phyloP scores from a whole-genome alignment of 1,140 invertebrate species.

The Heterodera carotae region DNA sequence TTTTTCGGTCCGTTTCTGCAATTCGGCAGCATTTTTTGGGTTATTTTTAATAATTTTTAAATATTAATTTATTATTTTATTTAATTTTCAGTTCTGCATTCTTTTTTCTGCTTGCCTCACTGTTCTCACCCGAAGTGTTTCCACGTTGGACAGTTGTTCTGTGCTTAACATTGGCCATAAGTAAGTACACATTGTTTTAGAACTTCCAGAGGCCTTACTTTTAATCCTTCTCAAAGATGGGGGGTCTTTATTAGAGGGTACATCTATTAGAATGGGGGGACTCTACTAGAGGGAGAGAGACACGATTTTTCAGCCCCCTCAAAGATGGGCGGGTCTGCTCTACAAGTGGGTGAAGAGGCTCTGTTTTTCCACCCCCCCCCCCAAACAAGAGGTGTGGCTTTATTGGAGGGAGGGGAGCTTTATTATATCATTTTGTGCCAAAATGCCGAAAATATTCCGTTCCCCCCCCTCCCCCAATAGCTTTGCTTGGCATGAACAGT shows the following conservation, averaged over 20 bases:
- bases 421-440: too few species aligned
- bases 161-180: constrained; percentile 13
- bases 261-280: too few species aligned
- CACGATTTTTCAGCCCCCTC: neutral
- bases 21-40: constrained; percentile 22
- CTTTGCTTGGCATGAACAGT: constrained; percentile 24
- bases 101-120: constrained; percentile 19
- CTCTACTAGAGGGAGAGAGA: too few species aligned
- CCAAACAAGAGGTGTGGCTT: too few species aligned
- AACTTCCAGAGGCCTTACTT: too few species aligned
- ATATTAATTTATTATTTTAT: neutral
- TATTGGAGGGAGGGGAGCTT: too few species aligned
- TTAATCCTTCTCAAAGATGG: too few species aligned
- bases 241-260: too few species aligned
- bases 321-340: too few species aligned
- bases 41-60: neutral
- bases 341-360: too few species aligned
- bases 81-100: neutral
- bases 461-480: neutral
- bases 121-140: constrained; percentile 4
- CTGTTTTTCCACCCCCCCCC: too few species aligned
- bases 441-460: too few species aligned
- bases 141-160: constrained; percentile 18
- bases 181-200: neutral
- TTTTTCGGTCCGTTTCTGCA: constrained; percentile 24